A percentile compares a stretch with the other conserved stretches of the same genome.
Evolutionary conservation across 2,113 vertebrate genomes (phyloP).

Genomic region (Beaufortia kweichowensis): DNA sequence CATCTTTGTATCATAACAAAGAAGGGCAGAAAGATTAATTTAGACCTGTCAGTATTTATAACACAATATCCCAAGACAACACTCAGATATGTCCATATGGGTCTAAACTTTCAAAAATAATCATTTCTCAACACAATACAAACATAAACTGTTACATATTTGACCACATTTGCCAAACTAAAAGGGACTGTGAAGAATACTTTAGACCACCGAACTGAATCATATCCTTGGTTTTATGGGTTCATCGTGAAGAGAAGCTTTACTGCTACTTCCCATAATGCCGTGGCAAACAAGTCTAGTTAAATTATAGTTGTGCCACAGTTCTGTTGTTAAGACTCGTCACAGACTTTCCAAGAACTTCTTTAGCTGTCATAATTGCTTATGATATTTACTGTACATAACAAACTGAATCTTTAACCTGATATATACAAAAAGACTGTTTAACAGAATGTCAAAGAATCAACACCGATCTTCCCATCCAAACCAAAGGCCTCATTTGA

Average conservation of each 20-base stretch:
- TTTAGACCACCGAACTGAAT: background rate
- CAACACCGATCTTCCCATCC: background rate
- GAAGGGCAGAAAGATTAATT: background rate
- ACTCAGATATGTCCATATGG: background rate
- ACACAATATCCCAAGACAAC: background rate
- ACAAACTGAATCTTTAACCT: too few species aligned
- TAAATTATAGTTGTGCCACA: background rate
- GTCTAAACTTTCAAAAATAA: background rate
- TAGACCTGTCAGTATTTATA: conserved; percentile 2
- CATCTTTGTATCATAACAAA: background rate
- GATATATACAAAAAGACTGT: too few species aligned
- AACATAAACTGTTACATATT: background rate
- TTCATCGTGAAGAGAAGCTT: background rate
- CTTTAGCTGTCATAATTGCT: background rate
- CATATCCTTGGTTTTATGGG: background rate
- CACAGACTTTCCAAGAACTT: background rate
- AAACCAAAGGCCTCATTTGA: conserved; percentile 55
- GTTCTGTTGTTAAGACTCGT: background rate
- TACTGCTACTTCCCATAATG: background rate
- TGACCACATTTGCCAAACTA: background rate
- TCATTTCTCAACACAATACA: background rate
- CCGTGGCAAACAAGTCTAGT: background rate
- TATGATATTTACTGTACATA: background rate
- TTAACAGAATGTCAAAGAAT: too few species aligned
- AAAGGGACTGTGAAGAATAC: background rate